Evolutionary conservation across 2,113 vertebrate species (phyloP).

Genomic region (Hemiprocne comata): DNA sequence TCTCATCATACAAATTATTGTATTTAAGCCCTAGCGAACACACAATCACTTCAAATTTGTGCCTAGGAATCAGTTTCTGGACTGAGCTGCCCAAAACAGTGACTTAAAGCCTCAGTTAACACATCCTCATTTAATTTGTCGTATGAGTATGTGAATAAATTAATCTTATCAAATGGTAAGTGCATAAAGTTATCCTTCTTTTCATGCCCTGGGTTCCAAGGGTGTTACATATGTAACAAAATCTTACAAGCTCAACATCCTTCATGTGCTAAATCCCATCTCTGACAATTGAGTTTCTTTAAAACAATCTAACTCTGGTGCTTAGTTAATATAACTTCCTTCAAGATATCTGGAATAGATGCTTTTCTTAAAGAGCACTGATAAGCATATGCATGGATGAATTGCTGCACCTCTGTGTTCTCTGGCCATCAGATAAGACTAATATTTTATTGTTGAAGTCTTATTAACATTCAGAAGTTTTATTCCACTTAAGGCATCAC

Average conservation of each 20-base stretch:
- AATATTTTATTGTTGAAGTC: background rate
- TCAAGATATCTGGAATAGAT: background rate
- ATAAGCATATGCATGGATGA: background rate
- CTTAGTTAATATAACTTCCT: background rate
- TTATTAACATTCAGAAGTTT: background rate
- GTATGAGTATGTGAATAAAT: background rate
- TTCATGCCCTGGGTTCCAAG: background rate
- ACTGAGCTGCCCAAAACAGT: background rate
- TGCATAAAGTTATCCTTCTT: background rate
- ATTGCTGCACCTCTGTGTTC: background rate
- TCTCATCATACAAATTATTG: no score
- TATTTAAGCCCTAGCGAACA: background rate
- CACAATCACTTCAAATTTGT: background rate
- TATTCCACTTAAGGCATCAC: background rate
- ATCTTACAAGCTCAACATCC: background rate
- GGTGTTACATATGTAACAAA: background rate
- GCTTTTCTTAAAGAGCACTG: background rate
- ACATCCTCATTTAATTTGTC: background rate
- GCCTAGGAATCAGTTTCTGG: background rate
- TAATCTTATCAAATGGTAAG: background rate
- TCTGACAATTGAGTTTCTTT: fast-evolving
- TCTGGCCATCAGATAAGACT: background rate
- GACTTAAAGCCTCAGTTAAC: background rate
- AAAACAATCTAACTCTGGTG: background rate
- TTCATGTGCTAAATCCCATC: background rate